A percentile compares a stretch with the other conserved stretches of the same genome.
Conservation (phyloP, 2,888 invertebrate genomes). For the Merodon equestris region DNA sequence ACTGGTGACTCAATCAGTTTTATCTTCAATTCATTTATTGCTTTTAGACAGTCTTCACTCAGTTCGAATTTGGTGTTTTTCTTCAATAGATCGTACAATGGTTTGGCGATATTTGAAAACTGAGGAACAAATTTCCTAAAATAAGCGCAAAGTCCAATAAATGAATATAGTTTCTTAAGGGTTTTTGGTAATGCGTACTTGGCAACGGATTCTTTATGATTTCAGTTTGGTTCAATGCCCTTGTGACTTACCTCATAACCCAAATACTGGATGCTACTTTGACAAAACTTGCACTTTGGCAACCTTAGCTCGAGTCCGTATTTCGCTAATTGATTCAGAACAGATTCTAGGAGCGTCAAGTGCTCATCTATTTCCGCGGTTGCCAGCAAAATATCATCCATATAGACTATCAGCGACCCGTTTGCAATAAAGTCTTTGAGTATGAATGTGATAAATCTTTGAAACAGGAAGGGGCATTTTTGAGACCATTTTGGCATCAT, state of each 20-base stretch:
- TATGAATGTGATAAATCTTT: background rate
- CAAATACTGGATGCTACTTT: slow-evolving; percentile 15
- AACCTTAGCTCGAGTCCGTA: slow-evolving; percentile 30
- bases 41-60: slow-evolving; percentile 2
- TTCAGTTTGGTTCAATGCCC: slow-evolving; percentile 15
- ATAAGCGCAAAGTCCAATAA: slow-evolving; percentile 44
- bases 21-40: slow-evolving; percentile 36
- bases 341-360: slow-evolving; percentile 26
- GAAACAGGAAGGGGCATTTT: slow-evolving; percentile 7
- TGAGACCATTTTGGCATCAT: slow-evolving; percentile 16
- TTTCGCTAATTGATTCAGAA: slow-evolving; percentile 32
- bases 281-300: slow-evolving; percentile 50
- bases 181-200: slow-evolving; percentile 33
- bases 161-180: slow-evolving; percentile 9
- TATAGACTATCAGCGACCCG: background rate
- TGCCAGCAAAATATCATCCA: slow-evolving; percentile 32
- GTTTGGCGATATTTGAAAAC: slow-evolving; percentile 69
- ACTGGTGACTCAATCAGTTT: slow-evolving; percentile 63
- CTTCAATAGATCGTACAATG: slow-evolving; percentile 70
- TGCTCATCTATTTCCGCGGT: slow-evolving; percentile 37
- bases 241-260: slow-evolving; percentile 25
- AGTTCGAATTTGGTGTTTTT: slow-evolving; percentile 28
- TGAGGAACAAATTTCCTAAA: slow-evolving; percentile 41
- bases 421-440: no score
- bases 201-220: slow-evolving; percentile 18